A percentile compares a stretch with the other conserved stretches of the same genome.
Conservation (phyloP, 2,888 invertebrate genomes). For the Eueremaeus valkanovi region DNA sequence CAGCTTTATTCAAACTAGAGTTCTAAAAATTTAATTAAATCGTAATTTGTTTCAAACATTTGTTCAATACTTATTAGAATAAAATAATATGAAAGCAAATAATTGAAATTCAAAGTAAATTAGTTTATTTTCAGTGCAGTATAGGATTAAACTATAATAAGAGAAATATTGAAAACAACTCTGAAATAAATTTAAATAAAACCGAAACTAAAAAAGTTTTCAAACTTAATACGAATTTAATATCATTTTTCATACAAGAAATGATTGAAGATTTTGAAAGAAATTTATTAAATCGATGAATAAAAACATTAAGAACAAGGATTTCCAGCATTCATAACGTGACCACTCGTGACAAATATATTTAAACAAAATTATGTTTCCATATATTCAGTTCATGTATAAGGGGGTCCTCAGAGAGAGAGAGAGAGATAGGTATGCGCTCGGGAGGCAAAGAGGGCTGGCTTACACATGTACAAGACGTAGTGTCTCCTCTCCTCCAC, state of each 20-base stretch:
- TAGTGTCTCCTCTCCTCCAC: background rate
- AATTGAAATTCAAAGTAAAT: too few species aligned
- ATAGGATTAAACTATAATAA: too few species aligned
- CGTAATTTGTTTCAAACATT: too few species aligned
- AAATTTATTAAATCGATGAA: slow-evolving; percentile 18
- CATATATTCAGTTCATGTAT: background rate
- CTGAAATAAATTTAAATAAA: background rate
- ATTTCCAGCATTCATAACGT: background rate
- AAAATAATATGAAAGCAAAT: too few species aligned
- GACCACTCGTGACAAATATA: background rate
- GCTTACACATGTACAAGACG: background rate
- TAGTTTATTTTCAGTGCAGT: too few species aligned
- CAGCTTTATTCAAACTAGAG: too few species aligned
- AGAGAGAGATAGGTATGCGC: slow-evolving; percentile 3
- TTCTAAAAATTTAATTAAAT: too few species aligned
- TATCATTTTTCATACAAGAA: slow-evolving; percentile 2
- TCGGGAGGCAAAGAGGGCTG: slow-evolving; percentile 16
- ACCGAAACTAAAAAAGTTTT: background rate
- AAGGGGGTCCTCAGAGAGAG: background rate
- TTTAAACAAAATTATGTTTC: background rate
- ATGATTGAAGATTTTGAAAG: slow-evolving; percentile 10
- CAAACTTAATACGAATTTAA: background rate
- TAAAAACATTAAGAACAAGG: background rate
- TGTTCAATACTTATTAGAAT: too few species aligned
- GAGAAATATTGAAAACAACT: background rate